Percentiles rank a stretch among this genome's conserved stretches.
These are phyloP conservation scores for Spodoptera littoralis DNA, from an alignment of 2,888 invertebrate species.

Conservation along the genomic window DNA sequence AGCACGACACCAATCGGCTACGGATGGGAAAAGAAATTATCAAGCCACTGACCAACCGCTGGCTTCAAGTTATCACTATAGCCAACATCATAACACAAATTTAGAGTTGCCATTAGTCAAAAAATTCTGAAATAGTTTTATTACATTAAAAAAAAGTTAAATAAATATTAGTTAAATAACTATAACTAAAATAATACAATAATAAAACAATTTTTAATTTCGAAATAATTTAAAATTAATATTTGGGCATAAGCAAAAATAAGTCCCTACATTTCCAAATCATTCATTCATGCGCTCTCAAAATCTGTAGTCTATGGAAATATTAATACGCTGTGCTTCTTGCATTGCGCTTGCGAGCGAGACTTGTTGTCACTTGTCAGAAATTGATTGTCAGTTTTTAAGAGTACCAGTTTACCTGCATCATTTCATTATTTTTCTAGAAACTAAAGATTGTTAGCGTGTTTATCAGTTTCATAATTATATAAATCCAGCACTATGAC, in stretches of 20 bases:
- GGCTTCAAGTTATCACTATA: conserved; percentile 71
- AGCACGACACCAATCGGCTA: conserved; percentile 89
- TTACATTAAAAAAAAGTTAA: too few relatives aligned
- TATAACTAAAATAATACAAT: too few relatives aligned
- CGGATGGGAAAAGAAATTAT: conserved; percentile 88
- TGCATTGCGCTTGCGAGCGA: too few relatives aligned
- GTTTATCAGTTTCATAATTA: neutral
- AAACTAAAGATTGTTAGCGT: neutral
- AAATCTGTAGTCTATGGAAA: too few relatives aligned
- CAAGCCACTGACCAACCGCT: conserved; percentile 74
- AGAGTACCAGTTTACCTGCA: neutral
- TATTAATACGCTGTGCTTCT: too few relatives aligned
- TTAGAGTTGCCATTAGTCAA: conserved; percentile 60
- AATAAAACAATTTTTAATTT: too few relatives aligned
- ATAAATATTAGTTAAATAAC: too few relatives aligned
- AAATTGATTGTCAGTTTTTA: neutral
- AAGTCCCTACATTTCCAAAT: neutral
- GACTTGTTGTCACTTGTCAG: too few relatives aligned
- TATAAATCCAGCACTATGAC: conserved; percentile 63
- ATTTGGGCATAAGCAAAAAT: too few relatives aligned
- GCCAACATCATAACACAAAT: conserved; percentile 71
- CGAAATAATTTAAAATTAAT: too few relatives aligned
- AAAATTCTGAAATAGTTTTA: too few relatives aligned
- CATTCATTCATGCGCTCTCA: conserved; percentile 20
- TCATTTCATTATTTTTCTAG: neutral